These are phyloP conservation scores for Eulimnadia texana DNA, from an alignment of 1,140 invertebrate species.

Conservation along the genomic window DNA sequence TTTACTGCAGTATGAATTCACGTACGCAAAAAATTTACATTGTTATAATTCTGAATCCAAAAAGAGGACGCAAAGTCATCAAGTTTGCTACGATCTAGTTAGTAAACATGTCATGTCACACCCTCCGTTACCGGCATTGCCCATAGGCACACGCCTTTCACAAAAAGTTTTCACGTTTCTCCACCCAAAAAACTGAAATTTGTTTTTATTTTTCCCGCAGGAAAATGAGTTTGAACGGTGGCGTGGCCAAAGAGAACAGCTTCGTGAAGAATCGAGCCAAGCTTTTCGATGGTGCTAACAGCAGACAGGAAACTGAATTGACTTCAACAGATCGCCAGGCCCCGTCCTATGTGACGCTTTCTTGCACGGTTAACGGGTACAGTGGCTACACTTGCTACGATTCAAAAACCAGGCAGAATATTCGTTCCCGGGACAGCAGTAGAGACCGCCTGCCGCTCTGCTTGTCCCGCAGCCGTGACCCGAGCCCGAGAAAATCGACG, in stretches of 20 bases:
- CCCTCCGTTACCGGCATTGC: neutral
- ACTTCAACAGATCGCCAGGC: neutral
- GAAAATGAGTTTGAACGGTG: slow-evolving; percentile 5
- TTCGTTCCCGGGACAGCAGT: slow-evolving; percentile 30
- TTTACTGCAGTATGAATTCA: too few species aligned
- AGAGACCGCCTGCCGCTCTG: slow-evolving; percentile 21
- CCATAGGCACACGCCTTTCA: too few species aligned
- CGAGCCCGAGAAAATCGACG: slow-evolving; percentile 1
- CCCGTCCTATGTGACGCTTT: slow-evolving; percentile 71
- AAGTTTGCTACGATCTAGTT: too few species aligned
- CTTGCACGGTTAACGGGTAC: slow-evolving; percentile 80
- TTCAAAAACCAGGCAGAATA: slow-evolving; percentile 47
- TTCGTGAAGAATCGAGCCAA: slow-evolving; percentile 15
- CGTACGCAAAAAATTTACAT: too few species aligned
- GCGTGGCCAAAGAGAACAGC: slow-evolving; percentile 7
- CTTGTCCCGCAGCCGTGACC: slow-evolving; percentile 15
- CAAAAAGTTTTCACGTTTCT: too few species aligned
- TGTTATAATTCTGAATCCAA: too few species aligned
- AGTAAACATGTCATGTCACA: neutral
- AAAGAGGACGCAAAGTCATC: too few species aligned
- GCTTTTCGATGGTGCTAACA: slow-evolving; percentile 3
- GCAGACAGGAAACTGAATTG: neutral
- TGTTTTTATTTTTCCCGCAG: neutral
- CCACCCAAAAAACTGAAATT: neutral
- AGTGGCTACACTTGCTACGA: slow-evolving; percentile 62